phyloP scores from a whole-genome alignment of 1,140 invertebrate species.

The Chelonus insularis region DNA sequence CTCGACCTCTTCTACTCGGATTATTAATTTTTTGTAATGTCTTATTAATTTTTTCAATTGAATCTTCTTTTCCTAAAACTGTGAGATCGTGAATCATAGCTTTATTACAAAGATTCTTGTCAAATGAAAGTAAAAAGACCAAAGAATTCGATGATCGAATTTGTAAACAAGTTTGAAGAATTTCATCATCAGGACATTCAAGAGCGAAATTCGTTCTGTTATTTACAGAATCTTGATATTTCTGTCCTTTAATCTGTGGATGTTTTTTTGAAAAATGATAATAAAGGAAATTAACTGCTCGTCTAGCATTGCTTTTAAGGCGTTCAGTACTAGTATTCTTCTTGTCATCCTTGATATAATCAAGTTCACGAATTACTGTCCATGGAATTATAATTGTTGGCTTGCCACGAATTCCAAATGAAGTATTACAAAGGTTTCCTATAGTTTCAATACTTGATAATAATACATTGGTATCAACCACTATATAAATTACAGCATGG shows the following conservation, averaged over 20 bases:
- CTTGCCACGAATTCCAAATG: slow-evolving; percentile 41
- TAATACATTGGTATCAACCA: slow-evolving; percentile 59
- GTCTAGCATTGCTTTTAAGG: slow-evolving; percentile 41
- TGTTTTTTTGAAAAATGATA: slow-evolving; percentile 48
- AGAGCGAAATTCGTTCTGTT: slow-evolving; percentile 45
- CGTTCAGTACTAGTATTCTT: slow-evolving; percentile 32
- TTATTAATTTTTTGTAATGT: too few species aligned
- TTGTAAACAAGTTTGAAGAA: slow-evolving; percentile 54
- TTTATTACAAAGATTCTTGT: slow-evolving; percentile 56
- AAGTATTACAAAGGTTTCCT: slow-evolving; percentile 38
- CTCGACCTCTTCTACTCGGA: too few species aligned
- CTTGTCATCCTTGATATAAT: slow-evolving; percentile 51
- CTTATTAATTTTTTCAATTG: slow-evolving; percentile 27
- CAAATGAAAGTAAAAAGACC: slow-evolving; percentile 53
- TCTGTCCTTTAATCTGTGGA: slow-evolving; percentile 52
- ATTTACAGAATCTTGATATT: slow-evolving; percentile 40
- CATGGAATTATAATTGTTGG: slow-evolving; percentile 53
- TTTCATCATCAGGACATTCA: slow-evolving; percentile 54
- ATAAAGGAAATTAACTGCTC: slow-evolving; percentile 49
- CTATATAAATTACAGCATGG: slow-evolving; percentile 39
- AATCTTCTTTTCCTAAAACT: slow-evolving; percentile 47
- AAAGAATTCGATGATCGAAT: slow-evolving; percentile 38
- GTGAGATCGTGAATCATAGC: slow-evolving; percentile 49
- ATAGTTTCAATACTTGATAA: slow-evolving; percentile 46
- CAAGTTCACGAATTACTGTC: slow-evolving; percentile 57